phyloP scores from a whole-genome alignment of 2,888 invertebrate genomes.

The Polymixis lichenea region DNA sequence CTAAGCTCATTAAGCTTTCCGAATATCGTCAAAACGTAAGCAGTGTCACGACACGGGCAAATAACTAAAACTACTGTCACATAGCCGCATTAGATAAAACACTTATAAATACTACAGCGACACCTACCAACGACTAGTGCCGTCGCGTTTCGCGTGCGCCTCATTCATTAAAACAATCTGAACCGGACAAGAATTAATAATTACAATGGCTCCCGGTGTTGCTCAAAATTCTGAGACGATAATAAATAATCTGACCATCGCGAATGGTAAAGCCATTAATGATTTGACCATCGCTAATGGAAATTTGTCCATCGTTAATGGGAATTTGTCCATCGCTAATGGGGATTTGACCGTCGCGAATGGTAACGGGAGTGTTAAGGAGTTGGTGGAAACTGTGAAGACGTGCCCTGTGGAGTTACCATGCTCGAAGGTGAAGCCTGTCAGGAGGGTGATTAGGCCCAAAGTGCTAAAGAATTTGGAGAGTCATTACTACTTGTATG shows the following conservation, averaged over 20 bases:
- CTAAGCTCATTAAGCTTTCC: constrained; percentile 51
- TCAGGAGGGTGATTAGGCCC: constrained; percentile 79
- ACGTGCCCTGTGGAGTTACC: constrained; percentile 76
- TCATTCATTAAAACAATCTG: constrained; percentile 64
- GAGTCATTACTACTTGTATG: constrained; percentile 82
- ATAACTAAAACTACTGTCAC: constrained; percentile 64
- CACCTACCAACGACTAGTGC: constrained; percentile 78
- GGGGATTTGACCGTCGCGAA: constrained; percentile 69
- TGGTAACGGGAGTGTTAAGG: constrained; percentile 69
- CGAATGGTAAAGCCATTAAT: constrained; percentile 35
- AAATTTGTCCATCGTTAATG: constrained; percentile 17
- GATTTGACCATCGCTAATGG: constrained; percentile 64
- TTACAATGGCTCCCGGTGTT: constrained; percentile 84
- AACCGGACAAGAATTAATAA: constrained; percentile 33
- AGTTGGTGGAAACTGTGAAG: constrained; percentile 68
- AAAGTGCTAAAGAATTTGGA: constrained; percentile 85
- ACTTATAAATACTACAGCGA: constrained; percentile 83
- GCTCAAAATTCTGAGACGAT: constrained; percentile 78
- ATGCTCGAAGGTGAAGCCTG: constrained; percentile 65
- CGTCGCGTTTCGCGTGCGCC: constrained; percentile 76
- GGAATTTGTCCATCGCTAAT: constrained; percentile 40
- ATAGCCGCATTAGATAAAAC: constrained; percentile 77
- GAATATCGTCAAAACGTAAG: constrained; percentile 54
- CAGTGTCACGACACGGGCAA: constrained; percentile 42
- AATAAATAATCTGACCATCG: constrained; percentile 71